Conservation (phyloP, 2,797 vertebrate genomes). For the Galago senegalensis region DNA sequence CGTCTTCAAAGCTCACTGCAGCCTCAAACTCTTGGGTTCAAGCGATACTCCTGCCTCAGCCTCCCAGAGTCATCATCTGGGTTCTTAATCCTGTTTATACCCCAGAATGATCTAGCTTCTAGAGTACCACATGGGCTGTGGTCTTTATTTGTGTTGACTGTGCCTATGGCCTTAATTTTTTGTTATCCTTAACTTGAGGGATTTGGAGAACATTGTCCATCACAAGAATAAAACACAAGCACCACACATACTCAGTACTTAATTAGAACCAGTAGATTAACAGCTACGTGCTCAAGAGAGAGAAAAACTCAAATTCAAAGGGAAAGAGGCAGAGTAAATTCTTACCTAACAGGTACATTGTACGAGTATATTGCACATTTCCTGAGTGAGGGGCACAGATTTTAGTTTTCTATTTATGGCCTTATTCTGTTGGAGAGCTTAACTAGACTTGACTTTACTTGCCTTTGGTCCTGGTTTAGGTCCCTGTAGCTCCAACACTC, state of each 20-base stretch:
- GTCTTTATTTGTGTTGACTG: neutral
- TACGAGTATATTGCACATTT: too few relatives aligned
- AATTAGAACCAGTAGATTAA: too few relatives aligned
- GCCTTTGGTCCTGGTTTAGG: neutral
- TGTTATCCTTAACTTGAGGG: neutral
- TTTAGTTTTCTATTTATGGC: conserved; percentile 50
- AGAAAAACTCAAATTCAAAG: too few relatives aligned
- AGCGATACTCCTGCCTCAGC: too few relatives aligned
- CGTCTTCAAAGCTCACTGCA: too few relatives aligned
- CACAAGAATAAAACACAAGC: too few relatives aligned
- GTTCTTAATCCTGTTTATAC: conserved; percentile 52
- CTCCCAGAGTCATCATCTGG: neutral
- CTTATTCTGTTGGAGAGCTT: conserved; percentile 35
- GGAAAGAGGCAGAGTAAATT: too few relatives aligned
- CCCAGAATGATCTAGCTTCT: conserved; percentile 1
- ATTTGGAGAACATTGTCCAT: too few relatives aligned
- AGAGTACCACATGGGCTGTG: neutral
- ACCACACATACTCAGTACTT: too few relatives aligned
- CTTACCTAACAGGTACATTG: too few relatives aligned
- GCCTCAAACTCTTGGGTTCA: too few relatives aligned
- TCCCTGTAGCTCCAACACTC: neutral
- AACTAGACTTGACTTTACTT: conserved; percentile 10
- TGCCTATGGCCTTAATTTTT: conserved; percentile 12
- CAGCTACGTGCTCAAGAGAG: too few relatives aligned
- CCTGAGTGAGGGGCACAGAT: neutral